Conservation (phyloP, 1,140 invertebrate genomes). For the Bombus waltoni region DNA sequence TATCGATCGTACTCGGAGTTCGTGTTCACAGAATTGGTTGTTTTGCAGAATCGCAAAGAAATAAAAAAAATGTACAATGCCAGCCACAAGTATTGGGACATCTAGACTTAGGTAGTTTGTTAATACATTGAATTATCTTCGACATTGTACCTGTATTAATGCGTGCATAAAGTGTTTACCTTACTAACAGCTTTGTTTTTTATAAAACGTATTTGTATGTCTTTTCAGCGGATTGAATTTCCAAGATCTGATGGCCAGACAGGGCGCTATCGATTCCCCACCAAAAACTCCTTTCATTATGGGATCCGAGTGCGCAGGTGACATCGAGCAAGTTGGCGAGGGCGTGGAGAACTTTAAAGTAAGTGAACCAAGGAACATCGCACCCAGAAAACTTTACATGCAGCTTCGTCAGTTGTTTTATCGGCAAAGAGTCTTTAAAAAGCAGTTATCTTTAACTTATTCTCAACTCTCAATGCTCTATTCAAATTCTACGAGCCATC, state of each 20-base stretch:
- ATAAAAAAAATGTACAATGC: no score
- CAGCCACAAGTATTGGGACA: no score
- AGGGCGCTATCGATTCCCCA: slow-evolving; percentile 91
- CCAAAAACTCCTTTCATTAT: slow-evolving; percentile 94
- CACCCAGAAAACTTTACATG: neutral
- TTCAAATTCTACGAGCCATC: neutral
- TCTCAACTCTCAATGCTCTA: neutral
- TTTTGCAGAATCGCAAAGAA: neutral
- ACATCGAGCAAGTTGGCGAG: slow-evolving; percentile 91
- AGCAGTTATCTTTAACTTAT: neutral
- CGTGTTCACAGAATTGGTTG: neutral
- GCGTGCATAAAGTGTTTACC: neutral
- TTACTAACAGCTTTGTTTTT: neutral
- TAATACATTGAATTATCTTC: neutral
- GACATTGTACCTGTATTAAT: neutral
- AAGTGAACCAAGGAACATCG: slow-evolving; percentile 69
- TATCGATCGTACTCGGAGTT: slow-evolving; percentile 10
- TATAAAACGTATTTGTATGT: neutral
- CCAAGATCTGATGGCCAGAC: slow-evolving; percentile 93
- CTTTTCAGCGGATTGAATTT: slow-evolving; percentile 89
- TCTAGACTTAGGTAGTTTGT: no score
- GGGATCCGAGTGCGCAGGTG: slow-evolving; percentile 94
- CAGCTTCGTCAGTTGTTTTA: neutral
- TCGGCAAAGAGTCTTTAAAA: neutral
- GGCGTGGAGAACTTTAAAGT: slow-evolving; percentile 93